These are phyloP conservation scores for Sterrhoptilus dennistouni DNA, from an alignment of 2,113 vertebrate genomes.

Conservation along the genomic window DNA sequence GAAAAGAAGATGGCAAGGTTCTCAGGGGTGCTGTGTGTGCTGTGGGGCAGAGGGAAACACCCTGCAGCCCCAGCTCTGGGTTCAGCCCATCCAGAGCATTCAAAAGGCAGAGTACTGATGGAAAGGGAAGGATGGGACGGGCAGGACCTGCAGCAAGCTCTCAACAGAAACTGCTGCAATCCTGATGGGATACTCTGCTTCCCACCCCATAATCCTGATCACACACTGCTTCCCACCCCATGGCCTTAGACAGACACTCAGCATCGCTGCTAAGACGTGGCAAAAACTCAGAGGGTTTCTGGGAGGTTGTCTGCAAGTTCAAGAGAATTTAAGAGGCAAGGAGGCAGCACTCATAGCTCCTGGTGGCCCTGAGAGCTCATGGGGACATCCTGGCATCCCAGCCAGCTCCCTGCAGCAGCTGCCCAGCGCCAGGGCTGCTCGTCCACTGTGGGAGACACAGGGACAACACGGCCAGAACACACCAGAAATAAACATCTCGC, in stretches of 20 bases:
- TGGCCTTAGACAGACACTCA: accelerated
- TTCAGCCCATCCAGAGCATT: accelerated
- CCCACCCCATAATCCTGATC: background rate
- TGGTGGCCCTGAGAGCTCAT: background rate
- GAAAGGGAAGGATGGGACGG: background rate
- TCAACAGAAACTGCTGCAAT: background rate
- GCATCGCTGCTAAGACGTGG: accelerated
- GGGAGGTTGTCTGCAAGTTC: background rate
- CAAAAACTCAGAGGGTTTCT: background rate
- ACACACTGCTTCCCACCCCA: background rate
- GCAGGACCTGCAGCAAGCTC: slow-evolving; percentile 12
- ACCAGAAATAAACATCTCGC: slow-evolving; percentile 22
- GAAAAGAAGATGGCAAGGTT: background rate
- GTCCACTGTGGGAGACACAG: background rate
- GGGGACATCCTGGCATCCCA: background rate
- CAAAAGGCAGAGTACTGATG: accelerated
- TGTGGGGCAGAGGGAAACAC: accelerated
- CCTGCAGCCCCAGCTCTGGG: accelerated
- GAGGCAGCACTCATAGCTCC: background rate
- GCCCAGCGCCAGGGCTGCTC: background rate
- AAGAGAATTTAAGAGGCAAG: background rate
- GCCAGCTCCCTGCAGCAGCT: background rate
- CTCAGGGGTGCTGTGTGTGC: background rate
- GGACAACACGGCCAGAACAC: background rate
- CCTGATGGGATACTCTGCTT: background rate